Evolutionary conservation across 2,113 vertebrate genomes (phyloP).

Genomic region (Pelobates fuscus): DNA sequence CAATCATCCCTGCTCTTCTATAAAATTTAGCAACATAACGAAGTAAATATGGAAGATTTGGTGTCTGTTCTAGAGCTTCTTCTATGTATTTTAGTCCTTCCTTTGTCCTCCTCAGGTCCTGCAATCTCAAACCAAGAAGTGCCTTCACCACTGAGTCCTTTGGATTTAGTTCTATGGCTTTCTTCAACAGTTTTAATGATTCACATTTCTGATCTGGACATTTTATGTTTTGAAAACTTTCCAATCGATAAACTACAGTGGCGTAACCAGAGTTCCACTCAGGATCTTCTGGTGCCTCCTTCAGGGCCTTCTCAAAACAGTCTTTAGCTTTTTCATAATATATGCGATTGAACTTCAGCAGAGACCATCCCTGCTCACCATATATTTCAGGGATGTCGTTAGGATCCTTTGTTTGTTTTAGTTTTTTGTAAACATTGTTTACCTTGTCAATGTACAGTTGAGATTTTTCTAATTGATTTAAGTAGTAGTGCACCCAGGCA

Average conservation of each 20-base stretch:
- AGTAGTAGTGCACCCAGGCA: constrained; percentile 73
- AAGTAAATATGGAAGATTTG: constrained; percentile 62
- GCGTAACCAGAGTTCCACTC: constrained; percentile 73
- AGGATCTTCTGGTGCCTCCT: constrained; percentile 64
- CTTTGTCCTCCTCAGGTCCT: constrained; percentile 19
- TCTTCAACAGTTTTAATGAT: constrained; percentile 60
- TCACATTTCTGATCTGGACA: background rate
- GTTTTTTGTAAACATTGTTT: constrained; percentile 50
- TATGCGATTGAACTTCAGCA: constrained; percentile 64
- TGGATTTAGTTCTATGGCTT: constrained; percentile 65
- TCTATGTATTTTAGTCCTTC: constrained; percentile 68
- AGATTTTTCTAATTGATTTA: constrained; percentile 56
- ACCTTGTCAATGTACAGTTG: constrained; percentile 55
- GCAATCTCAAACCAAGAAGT: constrained; percentile 70
- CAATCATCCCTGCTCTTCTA: constrained; percentile 57
- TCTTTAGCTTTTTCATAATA: constrained; percentile 65
- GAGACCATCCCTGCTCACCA: constrained; percentile 75
- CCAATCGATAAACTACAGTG: constrained; percentile 57
- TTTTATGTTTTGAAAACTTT: background rate
- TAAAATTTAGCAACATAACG: constrained; percentile 75
- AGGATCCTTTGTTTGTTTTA: constrained; percentile 48
- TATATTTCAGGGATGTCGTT: constrained; percentile 61
- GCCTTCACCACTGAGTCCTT: constrained; percentile 57
- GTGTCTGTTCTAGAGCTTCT: constrained; percentile 61
- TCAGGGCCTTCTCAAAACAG: constrained; percentile 69